Base-by-base conservation (phyloP, 2,888 invertebrate genomes). In the Eucriotettix oculatus region DNA sequence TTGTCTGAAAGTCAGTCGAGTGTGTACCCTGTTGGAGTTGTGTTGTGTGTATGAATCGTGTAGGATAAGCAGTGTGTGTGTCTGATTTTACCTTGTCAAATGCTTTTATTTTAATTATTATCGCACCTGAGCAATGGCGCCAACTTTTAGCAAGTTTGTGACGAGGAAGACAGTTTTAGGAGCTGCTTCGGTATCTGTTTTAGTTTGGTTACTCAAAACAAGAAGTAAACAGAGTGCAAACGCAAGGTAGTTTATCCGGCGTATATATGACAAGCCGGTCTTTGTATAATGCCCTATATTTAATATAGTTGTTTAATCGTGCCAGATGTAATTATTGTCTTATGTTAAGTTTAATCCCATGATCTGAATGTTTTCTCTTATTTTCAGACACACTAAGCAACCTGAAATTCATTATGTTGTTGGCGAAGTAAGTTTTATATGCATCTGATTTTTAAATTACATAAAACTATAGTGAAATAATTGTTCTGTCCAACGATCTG, bases 71-170 rank as follows among this genome's bases (percentile, higher is more conserved):
- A 29, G 29, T 29, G 29, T 29, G 29, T 29, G 29, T 5, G 29
- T 29, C 3, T 29, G 29, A 5, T 2, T 29, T 29, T 29, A 7
- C 2, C 2, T 29, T 29, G 29, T 29, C 29, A 29, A 29, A 29
- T 29, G 29, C 7, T 2, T 29, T 29, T 29, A 29, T 29, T 29
- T 29, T 29, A 29, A 29, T 29, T 29, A 5, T 29, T 2, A 29
- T 29, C 29, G 29, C 29, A 29, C 2, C 3, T 7, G 29, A 29
- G 64, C 54, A 64, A 87, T 88, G 88, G 87, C 88, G 67, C 87
- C 86, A 67, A 80, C 79, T 71, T 78, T 86, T 65, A 89, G 89
- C 74, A 89, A 86, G 80, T 75, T 85, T 69, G 78, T 84, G 65
- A 81, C 82, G 67, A 81, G 81, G 73, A 84, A 81, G 71, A 81